These are phyloP conservation scores for Hypolimnas misippus DNA, from an alignment of 2,888 invertebrate genomes.

Conservation along the genomic window DNA sequence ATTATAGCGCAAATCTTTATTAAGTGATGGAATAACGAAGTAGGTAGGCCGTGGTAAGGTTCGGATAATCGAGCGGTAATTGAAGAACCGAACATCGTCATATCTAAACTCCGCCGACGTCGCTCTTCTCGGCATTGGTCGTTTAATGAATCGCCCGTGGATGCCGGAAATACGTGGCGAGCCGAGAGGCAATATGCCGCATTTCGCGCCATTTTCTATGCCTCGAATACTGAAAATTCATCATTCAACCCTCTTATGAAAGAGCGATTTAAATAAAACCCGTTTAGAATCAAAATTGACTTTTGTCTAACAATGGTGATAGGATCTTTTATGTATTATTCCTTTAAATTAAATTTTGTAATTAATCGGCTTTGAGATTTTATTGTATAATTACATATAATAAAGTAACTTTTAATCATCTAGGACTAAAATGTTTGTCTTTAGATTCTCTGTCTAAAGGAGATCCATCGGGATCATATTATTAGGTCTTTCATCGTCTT, in stretches of 20 bases:
- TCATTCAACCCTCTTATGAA: constrained; percentile 65
- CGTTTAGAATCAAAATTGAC: constrained; percentile 41
- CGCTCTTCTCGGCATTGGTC: constrained; percentile 38
- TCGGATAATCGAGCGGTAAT: constrained; percentile 72
- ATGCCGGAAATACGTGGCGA: constrained; percentile 80
- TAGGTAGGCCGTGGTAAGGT: constrained; percentile 50
- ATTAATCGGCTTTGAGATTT: neutral
- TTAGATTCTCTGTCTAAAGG: too few species aligned
- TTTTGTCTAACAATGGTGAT: constrained; percentile 19
- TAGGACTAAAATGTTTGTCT: too few species aligned
- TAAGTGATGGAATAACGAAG: constrained; percentile 43
- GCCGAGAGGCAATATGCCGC: constrained; percentile 74
- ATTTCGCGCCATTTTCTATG: constrained; percentile 79
- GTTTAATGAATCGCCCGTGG: constrained; percentile 75
- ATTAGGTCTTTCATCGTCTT: too few species aligned
- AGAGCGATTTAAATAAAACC: constrained; percentile 48
- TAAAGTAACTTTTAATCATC: neutral
- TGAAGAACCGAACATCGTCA: constrained; percentile 55
- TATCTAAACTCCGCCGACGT: constrained; percentile 50
- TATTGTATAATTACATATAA: neutral
- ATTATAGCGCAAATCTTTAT: constrained; percentile 46
- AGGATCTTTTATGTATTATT: constrained; percentile 23
- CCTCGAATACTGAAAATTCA: constrained; percentile 78
- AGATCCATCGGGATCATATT: too few species aligned
- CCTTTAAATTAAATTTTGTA: constrained; percentile 29